phyloP scores from a whole-genome alignment of 2,888 invertebrate genomes.

The Aquatica leii region DNA sequence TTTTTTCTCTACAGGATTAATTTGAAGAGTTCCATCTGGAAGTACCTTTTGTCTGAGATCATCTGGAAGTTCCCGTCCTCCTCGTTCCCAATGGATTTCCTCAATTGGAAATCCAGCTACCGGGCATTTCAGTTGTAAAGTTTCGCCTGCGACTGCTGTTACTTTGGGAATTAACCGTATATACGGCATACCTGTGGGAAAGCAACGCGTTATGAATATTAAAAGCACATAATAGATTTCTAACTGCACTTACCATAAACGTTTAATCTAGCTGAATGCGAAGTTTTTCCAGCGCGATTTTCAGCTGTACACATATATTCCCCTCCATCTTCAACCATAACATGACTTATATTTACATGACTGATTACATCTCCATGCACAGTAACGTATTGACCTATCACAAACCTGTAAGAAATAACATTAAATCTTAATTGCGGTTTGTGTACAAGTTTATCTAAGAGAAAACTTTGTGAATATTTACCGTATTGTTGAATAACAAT shows the following conservation, averaged over 20 bases:
- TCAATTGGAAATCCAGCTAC: slow-evolving; percentile 85
- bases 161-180: slow-evolving; percentile 82
- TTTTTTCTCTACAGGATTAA: slow-evolving; percentile 78
- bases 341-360: slow-evolving; percentile 82
- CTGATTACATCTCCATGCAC: slow-evolving; percentile 84
- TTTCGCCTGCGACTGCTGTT: slow-evolving; percentile 81
- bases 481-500: not conserved
- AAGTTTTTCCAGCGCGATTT: slow-evolving; percentile 77
- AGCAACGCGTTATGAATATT: slow-evolving; percentile 6
- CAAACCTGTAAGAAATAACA: slow-evolving; percentile 64
- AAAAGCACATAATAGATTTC: slow-evolving; percentile 8
- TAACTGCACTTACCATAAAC: slow-evolving; percentile 73
- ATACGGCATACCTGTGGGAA: slow-evolving; percentile 73
- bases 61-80: slow-evolving; percentile 77
- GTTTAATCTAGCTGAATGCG: slow-evolving; percentile 79
- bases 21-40: slow-evolving; percentile 76
- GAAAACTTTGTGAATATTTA: not conserved
- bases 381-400: slow-evolving; percentile 79
- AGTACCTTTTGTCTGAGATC: slow-evolving; percentile 80
- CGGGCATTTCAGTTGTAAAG: slow-evolving; percentile 78
- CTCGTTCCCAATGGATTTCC: slow-evolving; percentile 81
- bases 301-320: slow-evolving; percentile 80
- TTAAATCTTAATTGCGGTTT: slow-evolving; percentile 3
- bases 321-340: slow-evolving; percentile 81
- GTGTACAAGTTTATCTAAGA: too few species aligned